These are phyloP conservation scores for Plotosus lineatus DNA, from an alignment of 2,113 vertebrate species.

Conservation along the genomic window DNA sequence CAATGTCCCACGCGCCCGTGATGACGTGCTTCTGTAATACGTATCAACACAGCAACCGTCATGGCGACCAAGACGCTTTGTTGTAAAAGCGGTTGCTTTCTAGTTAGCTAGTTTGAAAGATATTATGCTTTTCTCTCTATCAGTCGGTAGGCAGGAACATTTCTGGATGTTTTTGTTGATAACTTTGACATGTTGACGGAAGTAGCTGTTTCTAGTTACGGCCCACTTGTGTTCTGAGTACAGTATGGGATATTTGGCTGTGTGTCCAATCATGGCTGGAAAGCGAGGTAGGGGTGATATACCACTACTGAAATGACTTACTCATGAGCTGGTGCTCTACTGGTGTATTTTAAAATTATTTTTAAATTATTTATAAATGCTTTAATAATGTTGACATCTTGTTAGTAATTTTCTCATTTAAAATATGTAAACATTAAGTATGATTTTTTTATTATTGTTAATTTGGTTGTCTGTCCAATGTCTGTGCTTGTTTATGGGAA, in stretches of 20 bases:
- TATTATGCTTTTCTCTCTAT: not conserved
- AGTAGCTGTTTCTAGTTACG: not conserved
- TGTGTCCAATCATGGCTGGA: slow-evolving; percentile 40
- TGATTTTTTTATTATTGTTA: not conserved
- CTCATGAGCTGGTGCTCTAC: not conserved
- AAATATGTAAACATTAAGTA: not conserved
- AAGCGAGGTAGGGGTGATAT: slow-evolving; percentile 52
- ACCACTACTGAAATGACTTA: not conserved
- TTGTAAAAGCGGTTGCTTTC: not conserved
- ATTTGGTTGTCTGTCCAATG: not conserved
- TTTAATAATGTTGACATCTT: not conserved
- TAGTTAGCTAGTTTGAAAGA: slow-evolving; percentile 31
- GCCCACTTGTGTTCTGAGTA: slow-evolving; percentile 34
- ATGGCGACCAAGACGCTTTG: slow-evolving; percentile 72
- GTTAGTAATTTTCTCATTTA: not conserved
- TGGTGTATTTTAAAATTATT: too few species aligned
- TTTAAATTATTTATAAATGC: not conserved
- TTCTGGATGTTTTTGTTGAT: not conserved
- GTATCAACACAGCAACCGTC: slow-evolving; percentile 78
- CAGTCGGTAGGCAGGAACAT: not conserved
- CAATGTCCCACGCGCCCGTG: too few species aligned
- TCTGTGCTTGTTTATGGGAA: not conserved
- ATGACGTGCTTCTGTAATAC: slow-evolving; percentile 69
- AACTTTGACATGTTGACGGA: not conserved
- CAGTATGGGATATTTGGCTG: slow-evolving; percentile 51